Base-by-base conservation (phyloP, 2,797 vertebrate genomes). In the Coracias cyanogaster region DNA sequence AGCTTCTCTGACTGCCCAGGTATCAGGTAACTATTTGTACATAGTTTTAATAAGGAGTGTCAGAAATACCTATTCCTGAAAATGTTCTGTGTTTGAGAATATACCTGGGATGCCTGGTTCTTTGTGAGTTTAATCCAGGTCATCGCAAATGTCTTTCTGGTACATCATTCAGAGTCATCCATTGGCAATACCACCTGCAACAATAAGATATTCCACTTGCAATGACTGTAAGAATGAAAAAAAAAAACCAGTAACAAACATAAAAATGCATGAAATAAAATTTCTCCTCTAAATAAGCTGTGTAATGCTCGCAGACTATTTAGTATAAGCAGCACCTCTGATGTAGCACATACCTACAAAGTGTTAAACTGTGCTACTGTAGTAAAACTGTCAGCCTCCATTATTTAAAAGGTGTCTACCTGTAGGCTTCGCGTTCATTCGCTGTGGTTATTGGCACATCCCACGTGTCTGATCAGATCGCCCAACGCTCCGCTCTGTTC, bases 381-480 rank as follows among this genome's bases (percentile, higher is more conserved):
- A 94, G 94, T 97, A 95, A 97, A 97, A 93, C 96, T 95, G 95
- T 89, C 96, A 94, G 76, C 82, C 70, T 86, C 52, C 70, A 79
- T 97, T 96, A 96, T 96, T 96, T 96, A 96, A 52, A 96, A 96
- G 86, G 91, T 97, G 95, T 66, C 83, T 91, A 89, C 91, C 91
- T 94, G 89, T 71, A 89, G 88, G 83, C 91, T 96, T 90, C 5
- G 3, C 92, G 96, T 96, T 93, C 86, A 33, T 85, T 85, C 82
- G 35, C 60, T 84, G 84, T 37, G 89, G 90, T 73, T 89, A 72
- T 88, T 78, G 94, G 94, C 49, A 80, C 74, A 80, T 95, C 94
- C 83, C 96, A 87, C 86, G 51, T 37, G 83, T 91, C 93, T 81
- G 90, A 87, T 86, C 90, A 81, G 78, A 73, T 90, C 26, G 41